Base-by-base conservation (phyloP, 1,140 invertebrate genomes). In the Phenacoccus solenopsis region DNA sequence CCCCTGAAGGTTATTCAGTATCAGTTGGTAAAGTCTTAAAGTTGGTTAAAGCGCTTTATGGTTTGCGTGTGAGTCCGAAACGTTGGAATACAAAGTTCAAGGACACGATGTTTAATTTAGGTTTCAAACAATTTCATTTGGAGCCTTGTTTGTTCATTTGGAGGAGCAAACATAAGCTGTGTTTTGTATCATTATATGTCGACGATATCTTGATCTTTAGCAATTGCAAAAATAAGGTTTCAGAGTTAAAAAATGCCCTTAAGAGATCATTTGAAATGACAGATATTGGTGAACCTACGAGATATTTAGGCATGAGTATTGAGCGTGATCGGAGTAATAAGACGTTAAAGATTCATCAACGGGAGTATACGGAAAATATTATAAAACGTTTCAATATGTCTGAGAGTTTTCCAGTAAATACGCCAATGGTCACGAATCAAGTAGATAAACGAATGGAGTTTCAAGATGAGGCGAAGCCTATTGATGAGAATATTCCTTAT, bases 121-220 rank as follows among this genome's bases (percentile, higher is more conserved):
- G 61, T 61, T 61, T 74, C 79, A 35, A 73, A 79, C 20, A 79
- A 30, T 13, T 49, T 28, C n/a, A n/a, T n/a, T n/a, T n/a, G n/a
- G n/a, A n/a, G n/a, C n/a, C n/a, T n/a, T n/a, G n/a, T n/a, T n/a
- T n/a, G n/a, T n/a, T n/a, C n/a, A n/a, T n/a, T n/a, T n/a, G n/a
- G n/a, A n/a, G n/a, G n/a, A n/a, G n/a, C n/a, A n/a, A n/a, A n/a
- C n/a, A n/a, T n/a, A n/a, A n/a, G n/a, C n/a, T n/a, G n/a, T n/a
- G n/a, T n/a, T n/a, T n/a, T n/a, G n/a, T n/a, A n/a, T n/a, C n/a
- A n/a, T n/a, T n/a, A n/a, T n/a, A n/a, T n/a, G n/a, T n/a, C n/a
- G n/a, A n/a, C n/a, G n/a, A n/a, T n/a, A n/a, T n/a, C n/a, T n/a
- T n/a, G n/a, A n/a, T n/a, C n/a, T n/a, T n/a, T n/a, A n/a, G n/a